Base-by-base conservation (phyloP, 2,113 vertebrate species). In the Atherinomorus stipes region DNA sequence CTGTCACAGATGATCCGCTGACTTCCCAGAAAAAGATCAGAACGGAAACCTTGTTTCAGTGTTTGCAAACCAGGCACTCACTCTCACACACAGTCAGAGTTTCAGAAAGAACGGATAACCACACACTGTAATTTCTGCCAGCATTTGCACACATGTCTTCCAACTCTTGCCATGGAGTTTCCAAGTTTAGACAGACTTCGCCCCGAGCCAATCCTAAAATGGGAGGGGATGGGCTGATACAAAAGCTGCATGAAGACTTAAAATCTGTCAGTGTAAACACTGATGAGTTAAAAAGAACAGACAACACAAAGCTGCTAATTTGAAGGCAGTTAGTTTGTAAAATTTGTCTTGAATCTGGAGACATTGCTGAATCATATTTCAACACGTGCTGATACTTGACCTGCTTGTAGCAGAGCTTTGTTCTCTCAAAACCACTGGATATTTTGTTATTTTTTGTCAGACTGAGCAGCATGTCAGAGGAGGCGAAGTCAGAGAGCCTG, bases 401-500 rank as follows among this genome's bases (percentile, higher is more conserved):
- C 44, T 31, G 49, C 47, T 12, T 18, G 23, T 67, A 61, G 38
- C n/a, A 76, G 72, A 50, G 22, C 75, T 78, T 80, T 61, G 28
- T 72, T 65, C 26, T 74, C 62, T 80, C 26, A 23, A 23, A 70
- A 54, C 69, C 38, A 51, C 64, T 68, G 63, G 59, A 74, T 58
- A 21, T 53, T 54, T 47, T 66, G 69, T 37, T n/a, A n/a, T n/a
- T n/a, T n/a, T n/a, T 60, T 71, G 49, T 78, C 65, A 42, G 68
- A 58, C 44, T 16, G 22, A 71, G 60, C 57, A 59, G 73, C 58
- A 49, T 63, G 81, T 76, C 66, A 45, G 21, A 63, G 7, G 80
- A 91, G 75, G 23, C 68, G 67, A 82, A 76, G 57, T 19, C 49
- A 26, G 78, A 85, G 53, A 60, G 34, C 0, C 18, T 90, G 56